Conservation (phyloP, 2,797 vertebrate species). For the Potorous gilbertii region DNA sequence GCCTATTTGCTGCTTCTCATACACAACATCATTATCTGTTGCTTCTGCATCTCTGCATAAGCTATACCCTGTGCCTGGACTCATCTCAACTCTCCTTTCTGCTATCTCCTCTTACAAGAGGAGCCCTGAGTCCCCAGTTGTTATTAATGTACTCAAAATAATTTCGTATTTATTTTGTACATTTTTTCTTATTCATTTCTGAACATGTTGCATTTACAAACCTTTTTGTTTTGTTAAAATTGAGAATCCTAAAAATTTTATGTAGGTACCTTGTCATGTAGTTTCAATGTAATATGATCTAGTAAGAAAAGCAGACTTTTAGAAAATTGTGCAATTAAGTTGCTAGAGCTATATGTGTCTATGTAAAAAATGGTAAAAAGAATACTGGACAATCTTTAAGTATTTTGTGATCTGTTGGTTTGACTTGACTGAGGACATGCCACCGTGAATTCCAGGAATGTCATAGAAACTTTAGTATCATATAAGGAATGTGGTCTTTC, state of each 20-base stretch:
- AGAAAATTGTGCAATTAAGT: slow-evolving; percentile 14
- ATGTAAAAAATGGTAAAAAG: background rate
- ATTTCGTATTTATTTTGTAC: slow-evolving; percentile 4
- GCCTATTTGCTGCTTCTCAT: background rate
- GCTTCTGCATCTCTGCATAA: background rate
- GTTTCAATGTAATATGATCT: slow-evolving; percentile 4
- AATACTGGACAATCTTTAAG: background rate
- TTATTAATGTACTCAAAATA: background rate
- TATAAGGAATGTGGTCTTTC: background rate
- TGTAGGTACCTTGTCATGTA: background rate
- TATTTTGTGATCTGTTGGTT: background rate
- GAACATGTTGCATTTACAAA: background rate
- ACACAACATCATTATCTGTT: background rate
- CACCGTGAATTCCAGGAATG: background rate
- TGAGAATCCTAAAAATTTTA: background rate
- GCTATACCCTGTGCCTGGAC: background rate
- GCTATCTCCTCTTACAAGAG: background rate
- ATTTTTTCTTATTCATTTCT: slow-evolving; percentile 1
- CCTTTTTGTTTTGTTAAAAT: background rate
- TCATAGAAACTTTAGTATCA: background rate
- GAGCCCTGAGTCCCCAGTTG: background rate
- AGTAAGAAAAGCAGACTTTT: slow-evolving; percentile 12
- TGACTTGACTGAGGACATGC: background rate
- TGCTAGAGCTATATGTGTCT: background rate
- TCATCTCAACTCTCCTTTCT: background rate